Conservation (phyloP, 2,888 invertebrate species). For the Copidosoma aretas region DNA sequence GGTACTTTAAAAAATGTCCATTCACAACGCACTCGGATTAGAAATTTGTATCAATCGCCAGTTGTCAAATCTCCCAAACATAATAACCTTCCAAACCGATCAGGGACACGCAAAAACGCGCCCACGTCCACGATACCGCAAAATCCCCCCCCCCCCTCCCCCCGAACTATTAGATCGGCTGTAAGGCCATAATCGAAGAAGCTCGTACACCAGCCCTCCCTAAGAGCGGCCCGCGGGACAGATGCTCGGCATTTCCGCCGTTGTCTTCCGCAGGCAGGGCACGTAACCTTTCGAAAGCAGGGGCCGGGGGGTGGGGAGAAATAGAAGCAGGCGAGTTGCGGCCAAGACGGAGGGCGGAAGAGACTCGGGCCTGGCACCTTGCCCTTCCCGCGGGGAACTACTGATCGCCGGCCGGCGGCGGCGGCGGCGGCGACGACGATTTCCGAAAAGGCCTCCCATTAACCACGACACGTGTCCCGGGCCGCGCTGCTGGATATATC, state of each 20-base stretch:
- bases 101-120: neutral
- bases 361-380: constrained; percentile 59
- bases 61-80: no score
- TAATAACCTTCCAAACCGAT: no score
- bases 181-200: neutral
- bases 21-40: no score
- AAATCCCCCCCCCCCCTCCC: neutral
- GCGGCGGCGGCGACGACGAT: no score
- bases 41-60: no score
- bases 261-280: constrained; percentile 56
- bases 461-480: constrained; percentile 1
- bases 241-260: constrained; percentile 34
- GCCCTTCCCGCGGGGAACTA: constrained; percentile 49
- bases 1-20: no score
- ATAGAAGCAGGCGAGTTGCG: constrained; percentile 2
- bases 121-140: neutral
- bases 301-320: neutral
- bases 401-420: neutral
- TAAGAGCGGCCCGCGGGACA: constrained; percentile 4
- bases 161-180: neutral
- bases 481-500: no score
- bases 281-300: constrained; percentile 43
- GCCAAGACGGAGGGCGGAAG: constrained; percentile 34
- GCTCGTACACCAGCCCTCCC: neutral
- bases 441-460: neutral